Evolutionary conservation across 2,797 vertebrate genomes (phyloP), one percentile per base, ranked within the genome.

Genomic region (Melanogrammus aeglefinus): DNA sequence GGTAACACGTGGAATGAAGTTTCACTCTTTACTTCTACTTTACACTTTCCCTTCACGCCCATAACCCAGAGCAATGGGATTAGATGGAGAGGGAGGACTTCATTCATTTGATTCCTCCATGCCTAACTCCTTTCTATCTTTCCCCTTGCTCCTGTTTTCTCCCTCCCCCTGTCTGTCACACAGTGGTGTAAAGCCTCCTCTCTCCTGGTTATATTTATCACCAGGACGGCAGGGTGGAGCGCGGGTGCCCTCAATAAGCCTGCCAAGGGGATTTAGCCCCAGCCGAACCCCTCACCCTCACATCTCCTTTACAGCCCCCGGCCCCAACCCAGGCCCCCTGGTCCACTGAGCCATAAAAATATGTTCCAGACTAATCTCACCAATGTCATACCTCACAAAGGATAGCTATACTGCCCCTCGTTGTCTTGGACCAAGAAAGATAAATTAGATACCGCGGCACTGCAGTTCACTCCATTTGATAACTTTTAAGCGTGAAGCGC

Each of bases 181-280:
- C 76, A 74, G 78, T 81, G 86, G 84, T 84, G 90, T 84, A 89
- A 90, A 89, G 85, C 87, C 85, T 72, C 78, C 81, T 79, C 78
- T 82, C 82, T 82, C 82, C 77, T 24, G 79, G 86, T 92, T 94
- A 94, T 93, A 93, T 94, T 93, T 94, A 93, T 92, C 89, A 87
- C 82, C 86, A 82, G 87, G 87, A 88, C 87, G 82, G 85, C 72
- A 38, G 85, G 90, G 91, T 92, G 90, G 88, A 87, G 88, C 84
- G 86, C 86, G 79, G 87, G 88, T 88, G 86, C 85, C 79, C 78
- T 90, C 85, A 87, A 87, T 92, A 91, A 92, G 85, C 88, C 82
- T 85, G 83, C 83, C 84, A 77, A 85, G 79, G 86, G 88, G 90
- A 88, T 92, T 94, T 91, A 91, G 92, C 87, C 82, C 87, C 83